phyloP scores from a whole-genome alignment of 2,888 invertebrate genomes.

The Ornithoptera alexandrae region DNA sequence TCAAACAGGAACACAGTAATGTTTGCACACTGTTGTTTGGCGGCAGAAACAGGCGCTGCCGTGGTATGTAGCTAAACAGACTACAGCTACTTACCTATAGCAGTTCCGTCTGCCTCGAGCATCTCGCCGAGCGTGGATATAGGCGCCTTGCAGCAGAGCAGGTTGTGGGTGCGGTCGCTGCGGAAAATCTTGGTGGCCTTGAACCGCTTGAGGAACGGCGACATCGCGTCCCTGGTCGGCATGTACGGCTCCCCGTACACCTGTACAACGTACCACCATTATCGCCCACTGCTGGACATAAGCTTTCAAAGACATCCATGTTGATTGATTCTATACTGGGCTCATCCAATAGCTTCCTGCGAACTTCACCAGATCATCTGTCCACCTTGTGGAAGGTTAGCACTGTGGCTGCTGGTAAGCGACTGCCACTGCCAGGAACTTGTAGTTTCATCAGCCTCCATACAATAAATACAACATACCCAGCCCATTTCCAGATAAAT shows the following conservation, averaged over 20 bases:
- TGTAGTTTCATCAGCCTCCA: not conserved
- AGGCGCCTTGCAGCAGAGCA: conserved; percentile 41
- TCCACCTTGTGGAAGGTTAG: too few species aligned
- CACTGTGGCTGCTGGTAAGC: not conserved
- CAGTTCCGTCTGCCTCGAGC: conserved; percentile 46
- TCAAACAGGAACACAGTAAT: too few species aligned
- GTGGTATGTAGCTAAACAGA: too few species aligned
- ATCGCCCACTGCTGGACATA: not conserved
- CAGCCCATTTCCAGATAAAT: not conserved
- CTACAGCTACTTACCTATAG: conserved; percentile 38
- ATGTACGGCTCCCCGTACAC: conserved; percentile 64
- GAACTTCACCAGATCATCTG: too few species aligned
- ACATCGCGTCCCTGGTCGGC: conserved; percentile 45
- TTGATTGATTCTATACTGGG: not conserved
- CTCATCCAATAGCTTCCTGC: not conserved
- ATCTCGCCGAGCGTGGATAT: conserved; percentile 31
- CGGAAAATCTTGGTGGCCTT: conserved; percentile 35
- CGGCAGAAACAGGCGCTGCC: too few species aligned
- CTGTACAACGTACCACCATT: conserved; percentile 36
- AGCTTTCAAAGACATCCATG: not conserved
- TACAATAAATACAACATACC: not conserved
- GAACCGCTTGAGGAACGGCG: conserved; percentile 41
- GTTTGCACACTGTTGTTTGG: too few species aligned
- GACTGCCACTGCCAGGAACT: not conserved
- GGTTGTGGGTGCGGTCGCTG: conserved; percentile 50